These are phyloP conservation scores for Platerodrilus igneus DNA, from an alignment of 2,888 invertebrate genomes.

Conservation along the genomic window DNA sequence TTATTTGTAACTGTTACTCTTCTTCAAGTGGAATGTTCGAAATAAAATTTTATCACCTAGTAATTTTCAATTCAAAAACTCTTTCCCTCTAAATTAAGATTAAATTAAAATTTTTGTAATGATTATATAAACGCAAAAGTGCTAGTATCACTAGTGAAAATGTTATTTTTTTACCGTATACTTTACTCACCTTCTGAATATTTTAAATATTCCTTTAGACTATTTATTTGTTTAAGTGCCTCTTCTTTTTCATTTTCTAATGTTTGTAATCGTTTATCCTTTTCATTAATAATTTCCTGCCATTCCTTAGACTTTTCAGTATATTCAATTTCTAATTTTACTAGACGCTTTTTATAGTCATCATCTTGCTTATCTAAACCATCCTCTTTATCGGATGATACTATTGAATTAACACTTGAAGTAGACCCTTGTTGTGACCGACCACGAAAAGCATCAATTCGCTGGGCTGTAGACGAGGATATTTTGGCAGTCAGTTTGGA, in stretches of 20 bases:
- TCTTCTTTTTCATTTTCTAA: conserved; percentile 56
- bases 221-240: conserved; percentile 53
- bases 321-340: conserved; percentile 58
- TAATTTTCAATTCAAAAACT: too few relatives aligned
- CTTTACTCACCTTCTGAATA: conserved; percentile 77
- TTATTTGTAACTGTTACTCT: too few relatives aligned
- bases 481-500: conserved; percentile 47
- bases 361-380: conserved; percentile 49
- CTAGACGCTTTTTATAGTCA: conserved; percentile 47
- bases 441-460: conserved; percentile 48
- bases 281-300: conserved; percentile 59
- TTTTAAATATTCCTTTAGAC: conserved; percentile 56
- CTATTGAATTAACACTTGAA: conserved; percentile 46
- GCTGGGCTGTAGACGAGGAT: conserved; percentile 51
- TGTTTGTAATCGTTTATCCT: conserved; percentile 53
- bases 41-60: too few relatives aligned
- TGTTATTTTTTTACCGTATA: too few relatives aligned
- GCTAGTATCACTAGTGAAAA: too few relatives aligned
- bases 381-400: conserved; percentile 50
- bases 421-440: conserved; percentile 50
- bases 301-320: conserved; percentile 62
- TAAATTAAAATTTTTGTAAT: too few relatives aligned
- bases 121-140: too few relatives aligned
- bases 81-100: too few relatives aligned
- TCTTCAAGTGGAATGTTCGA: too few relatives aligned